Evolutionary conservation across 2,888 invertebrate species (phyloP), one percentile per base, ranked within the genome.

Genomic region (Eumerus sabulonum): DNA sequence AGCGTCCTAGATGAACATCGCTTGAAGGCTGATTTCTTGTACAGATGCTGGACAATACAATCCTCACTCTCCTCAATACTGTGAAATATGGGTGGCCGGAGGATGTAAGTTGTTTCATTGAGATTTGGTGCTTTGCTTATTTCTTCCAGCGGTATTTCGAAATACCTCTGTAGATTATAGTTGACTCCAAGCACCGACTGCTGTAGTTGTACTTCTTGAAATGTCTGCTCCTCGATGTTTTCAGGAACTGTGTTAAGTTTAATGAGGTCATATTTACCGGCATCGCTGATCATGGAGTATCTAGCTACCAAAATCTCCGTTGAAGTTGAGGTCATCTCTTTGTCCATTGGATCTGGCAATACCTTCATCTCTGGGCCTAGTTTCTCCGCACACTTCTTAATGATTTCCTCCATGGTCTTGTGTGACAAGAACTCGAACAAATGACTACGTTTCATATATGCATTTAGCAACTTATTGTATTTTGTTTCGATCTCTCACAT

Each of bases 31-130:
- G 45, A 12, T 27, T 59, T 35, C 7, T 53, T 64, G 17, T 47
- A 54, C 19, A 54, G 19, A 13, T 38, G 54, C 12, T 64, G 64
- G 4, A 64, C 27, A 44, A 64, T 64, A 16, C 54, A 54, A 36
- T 54, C 19, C 36, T 45, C 51, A 44, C 64, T 54, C 9, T 53
- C 16, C 19, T 64, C 54, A 35, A 64, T 47, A 54, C 13, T 64
- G 38, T 53, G 44, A 19, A 63, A 51, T 63, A 63, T 63, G 19
- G 44, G 27, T 35, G 44, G 42, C 42, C 48, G 42, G 12, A 50
- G 40, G 11, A 50, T 62, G 13, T 18, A 62, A 1, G 40, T 40
- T 38, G 62, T 48, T 48, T 9, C 62, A 9, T 38, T 47, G 11
- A 35, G 14, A 9, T 36, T 36, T 44, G 44, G 9, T 44, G 45